Evolutionary conservation across 1,140 invertebrate species (phyloP).

Genomic region (Drosophila azteca): DNA sequence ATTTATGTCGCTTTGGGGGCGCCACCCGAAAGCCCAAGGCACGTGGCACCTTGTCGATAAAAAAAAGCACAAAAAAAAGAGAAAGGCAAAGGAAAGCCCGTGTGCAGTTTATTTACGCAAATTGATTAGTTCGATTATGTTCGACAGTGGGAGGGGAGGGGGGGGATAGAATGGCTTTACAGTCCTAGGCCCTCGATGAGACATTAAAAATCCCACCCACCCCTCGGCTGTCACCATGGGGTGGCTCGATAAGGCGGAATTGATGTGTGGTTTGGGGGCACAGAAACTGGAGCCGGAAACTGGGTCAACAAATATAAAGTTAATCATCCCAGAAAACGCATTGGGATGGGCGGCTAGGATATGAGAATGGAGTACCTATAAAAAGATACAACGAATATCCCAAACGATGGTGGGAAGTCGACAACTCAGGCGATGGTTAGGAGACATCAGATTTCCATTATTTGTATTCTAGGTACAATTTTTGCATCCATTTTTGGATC

Average conservation of each 20-base stretch:
- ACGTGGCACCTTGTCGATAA: slow-evolving; percentile 74
- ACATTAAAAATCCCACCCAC: slow-evolving; percentile 22
- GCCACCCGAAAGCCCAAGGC: slow-evolving; percentile 22
- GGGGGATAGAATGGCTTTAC: slow-evolving; percentile 24
- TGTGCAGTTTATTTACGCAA: slow-evolving; percentile 79
- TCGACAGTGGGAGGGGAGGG: slow-evolving; percentile 12
- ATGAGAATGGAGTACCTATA: too few relatives aligned
- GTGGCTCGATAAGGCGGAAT: neutral
- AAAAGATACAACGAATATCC: too few relatives aligned
- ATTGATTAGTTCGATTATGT: slow-evolving; percentile 79
- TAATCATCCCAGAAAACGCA: too few relatives aligned
- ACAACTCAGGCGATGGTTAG: too few relatives aligned
- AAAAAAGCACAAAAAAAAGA: slow-evolving; percentile 15
- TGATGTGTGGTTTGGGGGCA: neutral
- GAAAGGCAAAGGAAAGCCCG: slow-evolving; percentile 3
- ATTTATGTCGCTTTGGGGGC: slow-evolving; percentile 68
- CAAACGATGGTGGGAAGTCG: too few relatives aligned
- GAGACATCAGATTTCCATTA: too few relatives aligned
- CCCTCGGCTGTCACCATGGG: too few relatives aligned
- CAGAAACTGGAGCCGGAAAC: too few relatives aligned
- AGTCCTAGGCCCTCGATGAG: slow-evolving; percentile 12
- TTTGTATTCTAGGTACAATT: too few relatives aligned
- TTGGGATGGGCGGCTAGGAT: too few relatives aligned
- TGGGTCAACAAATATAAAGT: too few relatives aligned
- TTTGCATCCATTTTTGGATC: slow-evolving; percentile 16